Evolutionary conservation across 2,888 invertebrate genomes (phyloP).

Genomic region (Drosophila histrio): DNA sequence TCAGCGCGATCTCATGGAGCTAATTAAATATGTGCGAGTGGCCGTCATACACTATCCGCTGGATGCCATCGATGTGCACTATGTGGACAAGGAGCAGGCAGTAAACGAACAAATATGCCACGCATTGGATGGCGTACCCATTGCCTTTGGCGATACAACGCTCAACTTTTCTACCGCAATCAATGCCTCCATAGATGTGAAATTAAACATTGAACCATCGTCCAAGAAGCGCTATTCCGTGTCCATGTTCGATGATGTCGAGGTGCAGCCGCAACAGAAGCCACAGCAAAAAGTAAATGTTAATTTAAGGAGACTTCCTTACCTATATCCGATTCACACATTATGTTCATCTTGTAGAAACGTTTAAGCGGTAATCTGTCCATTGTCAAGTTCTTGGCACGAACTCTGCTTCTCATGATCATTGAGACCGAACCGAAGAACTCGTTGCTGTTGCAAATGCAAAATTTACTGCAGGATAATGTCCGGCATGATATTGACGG

Average conservation of each 20-base stretch:
- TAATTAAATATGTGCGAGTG: conserved; percentile 80
- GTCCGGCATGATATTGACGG: conserved; percentile 59
- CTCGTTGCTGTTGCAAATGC: conserved; percentile 64
- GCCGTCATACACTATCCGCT: conserved; percentile 72
- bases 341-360: conserved; percentile 17
- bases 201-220: conserved; percentile 31
- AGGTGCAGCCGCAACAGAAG: conserved; percentile 62
- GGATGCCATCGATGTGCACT: conserved; percentile 67
- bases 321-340: neutral
- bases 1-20: conserved; percentile 75
- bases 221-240: conserved; percentile 79
- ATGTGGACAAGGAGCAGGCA: conserved; percentile 55
- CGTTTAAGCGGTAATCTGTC: conserved; percentile 66
- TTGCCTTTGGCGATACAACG: conserved; percentile 60
- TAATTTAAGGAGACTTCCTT: no score
- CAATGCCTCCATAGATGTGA: conserved; percentile 67
- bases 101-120: conserved; percentile 77
- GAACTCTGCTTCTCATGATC: conserved; percentile 74
- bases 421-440: conserved; percentile 66
- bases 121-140: conserved; percentile 61
- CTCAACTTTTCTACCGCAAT: conserved; percentile 66
- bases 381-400: conserved; percentile 79
- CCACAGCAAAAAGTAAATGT: conserved; percentile 58
- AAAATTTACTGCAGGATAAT: conserved; percentile 42
- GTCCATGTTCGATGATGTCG: conserved; percentile 82